Evolutionary conservation across 2,113 vertebrate species (phyloP).

Genomic region (Platycercus adscitus): DNA sequence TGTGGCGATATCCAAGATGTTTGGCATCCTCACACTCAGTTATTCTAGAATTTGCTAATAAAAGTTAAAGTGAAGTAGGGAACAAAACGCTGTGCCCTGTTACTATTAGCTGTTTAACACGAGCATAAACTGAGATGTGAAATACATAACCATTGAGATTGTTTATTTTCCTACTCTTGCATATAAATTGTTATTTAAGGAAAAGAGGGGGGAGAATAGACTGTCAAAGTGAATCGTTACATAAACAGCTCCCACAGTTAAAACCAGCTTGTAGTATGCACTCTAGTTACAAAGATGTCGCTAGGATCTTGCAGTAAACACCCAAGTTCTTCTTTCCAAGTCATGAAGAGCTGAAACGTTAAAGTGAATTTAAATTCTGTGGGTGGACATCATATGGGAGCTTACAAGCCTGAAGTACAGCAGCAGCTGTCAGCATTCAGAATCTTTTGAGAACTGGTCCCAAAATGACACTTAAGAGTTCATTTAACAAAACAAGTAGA

Average conservation of each 20-base stretch:
- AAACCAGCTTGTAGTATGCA: background rate
- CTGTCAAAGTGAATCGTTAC: background rate
- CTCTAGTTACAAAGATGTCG: background rate
- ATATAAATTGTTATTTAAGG: background rate
- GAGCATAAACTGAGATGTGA: background rate
- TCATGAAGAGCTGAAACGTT: background rate
- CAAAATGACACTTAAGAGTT: background rate
- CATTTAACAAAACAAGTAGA: background rate
- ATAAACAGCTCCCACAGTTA: background rate
- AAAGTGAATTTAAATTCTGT: background rate
- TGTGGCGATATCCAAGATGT: background rate
- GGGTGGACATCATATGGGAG: slow-evolving; percentile 9
- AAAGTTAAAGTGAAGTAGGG: background rate
- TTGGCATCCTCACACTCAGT: background rate
- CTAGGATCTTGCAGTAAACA: background rate
- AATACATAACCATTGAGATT: background rate
- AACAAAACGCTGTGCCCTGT: background rate
- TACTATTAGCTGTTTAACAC: background rate
- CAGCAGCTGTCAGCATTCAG: slow-evolving; percentile 19
- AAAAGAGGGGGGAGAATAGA: background rate
- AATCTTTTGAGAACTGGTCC: background rate
- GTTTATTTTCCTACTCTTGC: slow-evolving; percentile 9
- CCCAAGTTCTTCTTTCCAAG: slow-evolving; percentile 6
- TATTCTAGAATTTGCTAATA: background rate
- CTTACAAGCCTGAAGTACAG: background rate